phyloP scores from a whole-genome alignment of 1,140 invertebrate genomes.

The Drosophila bocki region DNA sequence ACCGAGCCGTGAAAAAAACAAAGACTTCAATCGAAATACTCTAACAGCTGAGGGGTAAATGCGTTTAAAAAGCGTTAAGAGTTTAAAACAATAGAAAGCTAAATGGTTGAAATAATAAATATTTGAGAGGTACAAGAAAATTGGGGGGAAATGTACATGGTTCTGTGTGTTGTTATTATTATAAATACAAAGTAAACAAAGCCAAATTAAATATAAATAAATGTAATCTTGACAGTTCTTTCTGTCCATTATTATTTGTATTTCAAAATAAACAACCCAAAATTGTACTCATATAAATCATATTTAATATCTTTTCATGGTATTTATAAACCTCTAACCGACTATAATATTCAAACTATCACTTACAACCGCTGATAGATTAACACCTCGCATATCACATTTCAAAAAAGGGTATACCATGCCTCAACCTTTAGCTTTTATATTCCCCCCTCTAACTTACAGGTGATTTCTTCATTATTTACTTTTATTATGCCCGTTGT shows the following conservation, averaged over 20 bases:
- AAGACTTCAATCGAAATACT: slow-evolving; percentile 52
- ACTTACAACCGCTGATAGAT: neutral
- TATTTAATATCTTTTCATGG: no score
- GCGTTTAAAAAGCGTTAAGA: slow-evolving; percentile 5
- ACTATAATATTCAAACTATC: neutral
- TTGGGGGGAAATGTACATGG: no score
- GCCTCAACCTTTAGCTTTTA: neutral
- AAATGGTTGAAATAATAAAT: neutral
- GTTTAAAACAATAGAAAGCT: slow-evolving; percentile 7
- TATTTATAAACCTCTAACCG: neutral
- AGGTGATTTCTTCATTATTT: slow-evolving; percentile 61
- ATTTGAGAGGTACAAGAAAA: neutral
- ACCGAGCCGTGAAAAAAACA: slow-evolving; percentile 67
- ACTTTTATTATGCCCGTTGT: slow-evolving; percentile 44
- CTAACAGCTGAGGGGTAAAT: slow-evolving; percentile 14
- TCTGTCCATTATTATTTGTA: neutral
- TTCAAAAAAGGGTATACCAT: slow-evolving; percentile 10
- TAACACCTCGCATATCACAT: neutral
- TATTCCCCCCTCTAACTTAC: slow-evolving; percentile 33
- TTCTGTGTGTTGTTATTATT: neutral
- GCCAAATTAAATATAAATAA: neutral
- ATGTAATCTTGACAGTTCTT: neutral
- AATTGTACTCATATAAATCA: neutral
- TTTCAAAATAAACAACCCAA: neutral
- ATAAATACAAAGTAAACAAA: neutral